Conservation (phyloP, 1,140 invertebrate genomes). For the Microplitis demolitor region DNA sequence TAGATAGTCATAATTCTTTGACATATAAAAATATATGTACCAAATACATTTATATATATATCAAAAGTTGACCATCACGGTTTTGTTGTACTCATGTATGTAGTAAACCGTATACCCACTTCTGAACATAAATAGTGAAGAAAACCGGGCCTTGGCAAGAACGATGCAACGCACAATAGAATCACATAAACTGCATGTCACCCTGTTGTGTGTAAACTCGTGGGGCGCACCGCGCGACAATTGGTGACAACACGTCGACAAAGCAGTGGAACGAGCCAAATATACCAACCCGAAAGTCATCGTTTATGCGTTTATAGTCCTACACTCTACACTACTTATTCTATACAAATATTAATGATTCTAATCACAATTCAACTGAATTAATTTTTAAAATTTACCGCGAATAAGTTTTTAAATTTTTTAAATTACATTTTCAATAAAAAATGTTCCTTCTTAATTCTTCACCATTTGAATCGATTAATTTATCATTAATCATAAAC, state of each 20-base stretch:
- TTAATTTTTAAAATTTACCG: background rate
- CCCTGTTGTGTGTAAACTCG: slow-evolving; percentile 59
- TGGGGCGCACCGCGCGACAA: slow-evolving; percentile 55
- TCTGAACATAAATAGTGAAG: background rate
- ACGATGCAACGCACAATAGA: slow-evolving; percentile 41
- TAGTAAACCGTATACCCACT: background rate
- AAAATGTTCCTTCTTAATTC: background rate
- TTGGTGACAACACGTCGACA: slow-evolving; percentile 57
- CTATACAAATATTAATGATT: background rate
- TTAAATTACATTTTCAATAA: background rate
- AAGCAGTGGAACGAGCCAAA: slow-evolving; percentile 44
- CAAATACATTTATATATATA: background rate
- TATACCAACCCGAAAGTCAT: slow-evolving; percentile 33
- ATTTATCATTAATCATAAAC: too few species aligned
- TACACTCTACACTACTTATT: background rate
- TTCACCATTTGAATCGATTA: background rate
- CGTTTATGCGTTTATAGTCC: slow-evolving; percentile 29
- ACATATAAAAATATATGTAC: slow-evolving; percentile 3
- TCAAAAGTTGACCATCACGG: slow-evolving; percentile 16
- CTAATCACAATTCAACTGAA: background rate
- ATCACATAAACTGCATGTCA: slow-evolving; percentile 55
- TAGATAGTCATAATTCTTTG: background rate
- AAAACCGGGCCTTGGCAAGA: background rate
- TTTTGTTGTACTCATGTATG: background rate
- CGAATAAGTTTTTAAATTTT: too few species aligned